phyloP scores from a whole-genome alignment of 2,797 vertebrate genomes.

The Anguilla obscura region DNA sequence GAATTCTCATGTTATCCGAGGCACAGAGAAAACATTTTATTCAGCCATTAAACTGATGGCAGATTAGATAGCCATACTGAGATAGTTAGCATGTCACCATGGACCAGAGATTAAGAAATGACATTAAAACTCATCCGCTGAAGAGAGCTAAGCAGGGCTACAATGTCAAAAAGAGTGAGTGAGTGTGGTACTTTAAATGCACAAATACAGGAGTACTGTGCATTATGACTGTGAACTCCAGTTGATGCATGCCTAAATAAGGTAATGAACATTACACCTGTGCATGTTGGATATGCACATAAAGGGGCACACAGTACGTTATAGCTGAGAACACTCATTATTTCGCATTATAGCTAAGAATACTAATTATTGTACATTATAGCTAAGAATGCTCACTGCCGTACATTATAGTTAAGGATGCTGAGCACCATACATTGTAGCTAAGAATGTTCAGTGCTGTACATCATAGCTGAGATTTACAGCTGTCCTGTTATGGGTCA shows the following conservation, averaged over 20 bases:
- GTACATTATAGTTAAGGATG: too few species aligned
- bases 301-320: not conserved
- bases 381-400: too few species aligned
- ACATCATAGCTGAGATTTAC: too few species aligned
- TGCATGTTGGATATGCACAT: not conserved
- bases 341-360: too few species aligned
- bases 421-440: not conserved
- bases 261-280: not conserved
- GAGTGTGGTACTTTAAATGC: not conserved
- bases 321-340: not conserved
- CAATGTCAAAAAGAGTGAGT: not conserved
- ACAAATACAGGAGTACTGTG: not conserved
- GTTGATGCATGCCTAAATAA: too few species aligned
- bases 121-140: not conserved
- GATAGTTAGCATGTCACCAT: not conserved
- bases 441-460: too few species aligned
- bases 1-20: too few species aligned
- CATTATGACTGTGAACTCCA: not conserved
- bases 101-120: not conserved
- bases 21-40: not conserved
- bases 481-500: not conserved
- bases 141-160: not conserved
- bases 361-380: too few species aligned
- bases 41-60: not conserved
- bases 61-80: not conserved